phyloP scores from a whole-genome alignment of 1,140 invertebrate genomes.

The Agrypnia vestita region DNA sequence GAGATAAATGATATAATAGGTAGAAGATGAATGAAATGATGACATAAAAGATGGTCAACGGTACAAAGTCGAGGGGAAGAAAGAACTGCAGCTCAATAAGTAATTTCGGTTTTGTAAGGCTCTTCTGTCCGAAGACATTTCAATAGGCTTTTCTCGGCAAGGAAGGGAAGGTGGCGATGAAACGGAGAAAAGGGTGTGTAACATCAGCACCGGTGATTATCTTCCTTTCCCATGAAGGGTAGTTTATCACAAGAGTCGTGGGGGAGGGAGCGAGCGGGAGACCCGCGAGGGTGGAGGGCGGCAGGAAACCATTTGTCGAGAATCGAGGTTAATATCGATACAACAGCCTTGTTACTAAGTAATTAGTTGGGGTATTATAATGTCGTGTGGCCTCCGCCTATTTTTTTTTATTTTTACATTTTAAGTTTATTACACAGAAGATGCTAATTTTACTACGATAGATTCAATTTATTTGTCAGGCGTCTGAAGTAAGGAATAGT shows the following conservation, averaged over 20 bases:
- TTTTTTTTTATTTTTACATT: too few relatives aligned
- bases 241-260: slow-evolving; percentile 47
- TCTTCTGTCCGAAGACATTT: slow-evolving; percentile 20
- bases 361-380: not conserved
- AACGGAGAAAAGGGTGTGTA: slow-evolving; percentile 11
- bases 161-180: slow-evolving; percentile 37
- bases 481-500: too few relatives aligned
- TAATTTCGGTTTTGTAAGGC: slow-evolving; percentile 24
- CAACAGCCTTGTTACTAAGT: not conserved
- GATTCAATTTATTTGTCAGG: too few relatives aligned
- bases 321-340: slow-evolving; percentile 14
- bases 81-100: slow-evolving; percentile 25
- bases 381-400: too few relatives aligned
- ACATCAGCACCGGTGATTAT: slow-evolving; percentile 50
- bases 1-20: not conserved
- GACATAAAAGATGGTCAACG: slow-evolving; percentile 17
- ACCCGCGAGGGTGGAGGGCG: not conserved
- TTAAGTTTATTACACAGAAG: too few relatives aligned
- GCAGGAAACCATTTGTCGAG: slow-evolving; percentile 23
- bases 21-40: not conserved
- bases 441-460: too few relatives aligned
- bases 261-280: not conserved
- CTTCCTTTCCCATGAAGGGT: slow-evolving; percentile 47
- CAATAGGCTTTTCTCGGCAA: slow-evolving; percentile 30
- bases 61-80: not conserved